Evolutionary conservation across 2,113 vertebrate species (phyloP).

Genomic region (Conger conger): DNA sequence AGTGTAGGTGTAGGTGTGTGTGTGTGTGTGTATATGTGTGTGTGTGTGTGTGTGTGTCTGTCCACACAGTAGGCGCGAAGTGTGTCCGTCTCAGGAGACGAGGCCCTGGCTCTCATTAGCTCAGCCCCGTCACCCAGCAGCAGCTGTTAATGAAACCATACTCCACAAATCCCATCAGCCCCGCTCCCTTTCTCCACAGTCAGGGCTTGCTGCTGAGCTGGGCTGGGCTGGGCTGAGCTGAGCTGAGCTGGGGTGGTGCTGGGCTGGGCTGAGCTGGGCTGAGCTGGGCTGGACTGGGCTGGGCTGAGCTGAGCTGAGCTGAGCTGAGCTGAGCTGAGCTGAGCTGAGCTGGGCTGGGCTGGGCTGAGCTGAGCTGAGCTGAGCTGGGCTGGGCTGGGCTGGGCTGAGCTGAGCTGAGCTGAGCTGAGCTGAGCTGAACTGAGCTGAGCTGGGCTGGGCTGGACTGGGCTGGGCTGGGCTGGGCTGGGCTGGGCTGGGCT

Average conservation of each 20-base stretch:
- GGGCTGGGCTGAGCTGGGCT: constrained; percentile 45
- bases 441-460: constrained; percentile 45
- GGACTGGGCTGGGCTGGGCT: constrained; percentile 40
- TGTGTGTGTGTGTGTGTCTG: no score
- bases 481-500: constrained; percentile 45
- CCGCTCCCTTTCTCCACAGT: constrained; percentile 26
- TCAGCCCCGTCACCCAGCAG: not conserved
- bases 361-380: constrained; percentile 40
- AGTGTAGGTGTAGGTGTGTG: no score
- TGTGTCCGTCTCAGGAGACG: not conserved
- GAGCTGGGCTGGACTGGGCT: constrained; percentile 42
- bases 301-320: constrained; percentile 43
- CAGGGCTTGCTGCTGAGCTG: constrained; percentile 40
- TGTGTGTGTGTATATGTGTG: no score
- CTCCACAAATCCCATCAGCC: not conserved
- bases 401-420: constrained; percentile 40
- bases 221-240: constrained; percentile 44
- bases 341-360: constrained; percentile 45
- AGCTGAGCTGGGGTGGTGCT: constrained; percentile 41
- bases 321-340: constrained; percentile 40
- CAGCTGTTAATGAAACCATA: not conserved
- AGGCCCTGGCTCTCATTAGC: not conserved
- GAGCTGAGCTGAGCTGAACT: constrained; percentile 42
- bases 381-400: constrained; percentile 45
- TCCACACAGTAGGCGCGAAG: not conserved